Evolutionary conservation across 2,113 vertebrate genomes (phyloP), one percentile per base, ranked within the genome.

Genomic region (Burhinus bistriatus): DNA sequence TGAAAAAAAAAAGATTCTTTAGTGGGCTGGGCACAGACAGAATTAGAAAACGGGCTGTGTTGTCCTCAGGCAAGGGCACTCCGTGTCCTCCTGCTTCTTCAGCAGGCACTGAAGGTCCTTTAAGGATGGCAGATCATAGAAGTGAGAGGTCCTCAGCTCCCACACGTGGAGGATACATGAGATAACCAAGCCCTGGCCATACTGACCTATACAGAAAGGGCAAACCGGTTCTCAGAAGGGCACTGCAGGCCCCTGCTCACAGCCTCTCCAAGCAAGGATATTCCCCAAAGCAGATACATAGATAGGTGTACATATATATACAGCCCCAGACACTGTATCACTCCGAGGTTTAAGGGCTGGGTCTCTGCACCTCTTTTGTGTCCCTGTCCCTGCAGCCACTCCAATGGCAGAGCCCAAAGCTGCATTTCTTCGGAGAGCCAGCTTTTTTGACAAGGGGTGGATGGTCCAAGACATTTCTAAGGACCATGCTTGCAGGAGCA

Each of bases 1-100:
- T 42, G 40, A 52, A 54, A 49, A 45, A 52, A 70, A 82, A 49
- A 54, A 0, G 3, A 11, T 62, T 90, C 91, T 83, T 64, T 83
- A 82, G 69, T 78, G 84, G 44, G 38, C 68, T 93, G 52, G 58
- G 77, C 44, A 80, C 10, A 78, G 55, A 83, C 84, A 93, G 86
- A 89, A 87, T 89, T 93, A 90, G 76, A 59, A 88, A 90, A 83
- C 57, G 59, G 91, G 83, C 32, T 91, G 77, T 64, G 65, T 40
- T 84, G 73, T 91, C 89, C 73, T 96, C 81, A 68, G 52, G 44
- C 76, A 92, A 91, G 91, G 89, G 32, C 68, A 94, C 36, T 92
- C 34, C 19, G 19, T 0, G 0, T 92, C 62, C 62, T 80, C 23
- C 59, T 89, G 65, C 38, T 83, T 32, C 61, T 93, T 85, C 57